Percentiles rank a stretch among this genome's conserved stretches.
Evolutionary conservation across 2,888 invertebrate species (phyloP).

Genomic region (Terebella lapidaria): DNA sequence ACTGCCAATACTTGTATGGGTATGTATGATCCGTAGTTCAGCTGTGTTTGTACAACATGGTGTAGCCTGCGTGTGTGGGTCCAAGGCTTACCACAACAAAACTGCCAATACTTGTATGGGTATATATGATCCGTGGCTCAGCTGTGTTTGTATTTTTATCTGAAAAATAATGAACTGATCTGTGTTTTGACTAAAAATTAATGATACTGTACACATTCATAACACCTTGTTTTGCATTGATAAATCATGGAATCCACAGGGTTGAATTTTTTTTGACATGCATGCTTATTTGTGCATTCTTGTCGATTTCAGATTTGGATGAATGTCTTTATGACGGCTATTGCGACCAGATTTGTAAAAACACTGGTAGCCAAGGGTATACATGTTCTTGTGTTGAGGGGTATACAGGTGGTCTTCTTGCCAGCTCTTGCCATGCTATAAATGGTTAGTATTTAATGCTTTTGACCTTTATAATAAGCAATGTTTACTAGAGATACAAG

Average conservation of each 20-base stretch:
- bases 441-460: neutral
- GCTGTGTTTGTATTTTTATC: no score
- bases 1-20: neutral
- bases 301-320: constrained; percentile 64
- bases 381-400: constrained; percentile 71
- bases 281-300: no score
- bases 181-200: no score
- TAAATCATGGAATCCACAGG: no score
- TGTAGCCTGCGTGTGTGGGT: neutral
- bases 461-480: no score
- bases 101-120: neutral
- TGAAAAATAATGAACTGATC: no score
- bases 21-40: no score
- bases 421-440: neutral
- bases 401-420: constrained; percentile 60
- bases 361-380: constrained; percentile 61
- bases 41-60: neutral
- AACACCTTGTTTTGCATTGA: no score
- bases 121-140: no score
- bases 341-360: constrained; percentile 45
- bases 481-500: no score
- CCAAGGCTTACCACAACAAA: neutral
- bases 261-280: no score
- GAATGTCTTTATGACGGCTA: constrained; percentile 68
- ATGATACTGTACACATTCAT: no score